These are phyloP conservation scores for Zoanthus solanderi DNA, from an alignment of 92 coral and sea anemone genomes.

Conservation along the genomic window DNA sequence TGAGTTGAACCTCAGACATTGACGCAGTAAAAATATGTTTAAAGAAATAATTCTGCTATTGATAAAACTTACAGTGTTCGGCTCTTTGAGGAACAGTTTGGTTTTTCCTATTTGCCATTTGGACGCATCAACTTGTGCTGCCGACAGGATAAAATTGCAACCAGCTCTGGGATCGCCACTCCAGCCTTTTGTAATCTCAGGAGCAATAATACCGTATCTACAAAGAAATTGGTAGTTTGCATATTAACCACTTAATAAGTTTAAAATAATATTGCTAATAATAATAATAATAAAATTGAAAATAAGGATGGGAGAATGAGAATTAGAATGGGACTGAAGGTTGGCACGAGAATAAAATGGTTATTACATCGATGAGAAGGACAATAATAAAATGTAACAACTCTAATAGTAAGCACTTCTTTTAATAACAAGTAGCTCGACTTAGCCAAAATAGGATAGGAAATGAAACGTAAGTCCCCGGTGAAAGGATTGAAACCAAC, in stretches of 20 bases:
- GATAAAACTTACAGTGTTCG: slow-evolving; percentile 69
- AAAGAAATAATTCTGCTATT: background rate
- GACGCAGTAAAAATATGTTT: too few species aligned
- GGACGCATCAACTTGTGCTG: slow-evolving; percentile 71
- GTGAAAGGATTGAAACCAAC: too few species aligned
- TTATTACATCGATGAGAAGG: too few species aligned
- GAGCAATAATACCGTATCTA: slow-evolving; percentile 78
- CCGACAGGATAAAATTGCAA: slow-evolving; percentile 69
- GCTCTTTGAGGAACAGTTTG: slow-evolving; percentile 83
- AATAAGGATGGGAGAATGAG: too few species aligned
- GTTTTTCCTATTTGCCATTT: slow-evolving; percentile 91
- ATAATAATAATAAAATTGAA: background rate
- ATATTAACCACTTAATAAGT: background rate
- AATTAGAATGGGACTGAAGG: too few species aligned
- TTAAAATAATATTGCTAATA: background rate
- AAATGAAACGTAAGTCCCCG: too few species aligned
- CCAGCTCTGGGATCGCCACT: slow-evolving; percentile 69
- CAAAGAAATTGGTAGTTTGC: background rate
- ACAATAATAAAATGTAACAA: too few species aligned
- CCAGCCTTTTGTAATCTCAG: slow-evolving; percentile 60
- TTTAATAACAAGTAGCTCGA: too few species aligned
- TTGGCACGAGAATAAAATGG: too few species aligned
- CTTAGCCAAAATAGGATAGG: too few species aligned
- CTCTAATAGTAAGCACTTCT: too few species aligned
- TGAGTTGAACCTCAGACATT: too few species aligned